phyloP scores from a whole-genome alignment of 1,140 invertebrate genomes.

The Epicauta chinensis region DNA sequence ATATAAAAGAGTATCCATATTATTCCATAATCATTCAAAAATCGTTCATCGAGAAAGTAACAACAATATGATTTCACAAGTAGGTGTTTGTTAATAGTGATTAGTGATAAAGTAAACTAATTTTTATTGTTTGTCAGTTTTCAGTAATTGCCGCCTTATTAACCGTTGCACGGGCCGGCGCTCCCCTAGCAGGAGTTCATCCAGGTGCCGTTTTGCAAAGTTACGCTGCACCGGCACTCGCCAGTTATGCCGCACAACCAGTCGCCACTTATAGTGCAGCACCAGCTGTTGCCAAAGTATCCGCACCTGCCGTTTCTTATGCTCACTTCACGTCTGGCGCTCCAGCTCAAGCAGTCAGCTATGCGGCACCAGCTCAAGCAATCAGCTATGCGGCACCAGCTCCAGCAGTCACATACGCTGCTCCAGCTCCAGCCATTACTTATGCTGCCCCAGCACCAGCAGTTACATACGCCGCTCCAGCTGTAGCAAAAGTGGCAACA shows the following conservation, averaged over 20 bases:
- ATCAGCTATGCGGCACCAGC: constrained; percentile 18
- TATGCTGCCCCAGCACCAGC: constrained; percentile 32
- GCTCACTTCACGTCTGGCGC: constrained; percentile 31
- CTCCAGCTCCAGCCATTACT: constrained; percentile 21
- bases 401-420: constrained; percentile 39
- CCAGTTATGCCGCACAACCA: constrained; percentile 32
- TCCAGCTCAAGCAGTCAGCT: constrained; percentile 31
- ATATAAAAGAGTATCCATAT: too few species aligned
- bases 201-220: neutral
- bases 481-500: constrained; percentile 6
- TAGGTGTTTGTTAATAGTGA: too few species aligned
- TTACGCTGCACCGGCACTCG: constrained; percentile 4
- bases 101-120: too few species aligned
- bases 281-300: constrained; percentile 20
- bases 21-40: too few species aligned
- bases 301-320: constrained; percentile 29
- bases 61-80: too few species aligned
- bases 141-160: too few species aligned
- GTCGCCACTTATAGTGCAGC: constrained; percentile 13
- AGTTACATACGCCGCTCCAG: constrained; percentile 20
- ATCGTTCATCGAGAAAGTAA: too few species aligned
- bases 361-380: constrained; percentile 28
- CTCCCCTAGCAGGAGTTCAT: too few species aligned
- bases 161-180: too few species aligned
- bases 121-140: too few species aligned